These are phyloP conservation scores for Dicaeum eximium DNA, from an alignment of 2,113 vertebrate species.

Conservation along the genomic window DNA sequence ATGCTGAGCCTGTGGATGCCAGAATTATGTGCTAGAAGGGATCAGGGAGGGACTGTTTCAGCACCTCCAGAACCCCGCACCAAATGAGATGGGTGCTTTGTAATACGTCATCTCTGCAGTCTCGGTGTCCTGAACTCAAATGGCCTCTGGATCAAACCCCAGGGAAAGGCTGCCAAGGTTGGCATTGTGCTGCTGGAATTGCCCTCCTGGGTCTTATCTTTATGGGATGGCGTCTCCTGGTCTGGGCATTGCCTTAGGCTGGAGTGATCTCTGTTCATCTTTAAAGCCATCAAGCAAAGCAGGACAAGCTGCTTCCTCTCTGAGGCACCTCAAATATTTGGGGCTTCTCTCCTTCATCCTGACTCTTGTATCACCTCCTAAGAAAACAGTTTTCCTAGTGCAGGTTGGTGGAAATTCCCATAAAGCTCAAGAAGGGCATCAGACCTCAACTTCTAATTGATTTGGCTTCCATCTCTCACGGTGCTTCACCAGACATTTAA, in stretches of 20 bases:
- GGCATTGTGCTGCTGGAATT: neutral
- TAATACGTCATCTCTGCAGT: accelerated
- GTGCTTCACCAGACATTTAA: neutral
- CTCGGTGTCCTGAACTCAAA: neutral
- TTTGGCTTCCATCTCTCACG: neutral
- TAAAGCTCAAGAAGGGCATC: neutral
- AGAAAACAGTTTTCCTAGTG: neutral
- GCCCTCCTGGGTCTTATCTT: neutral
- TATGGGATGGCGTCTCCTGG: neutral
- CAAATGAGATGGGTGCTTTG: neutral
- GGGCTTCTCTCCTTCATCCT: neutral
- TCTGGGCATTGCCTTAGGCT: neutral
- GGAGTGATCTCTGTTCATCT: neutral
- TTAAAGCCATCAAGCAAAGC: neutral
- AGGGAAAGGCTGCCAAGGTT: neutral
- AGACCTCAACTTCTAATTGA: neutral
- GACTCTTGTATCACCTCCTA: neutral
- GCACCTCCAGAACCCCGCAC: neutral
- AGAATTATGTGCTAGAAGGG: neutral
- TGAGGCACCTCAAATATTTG: neutral
- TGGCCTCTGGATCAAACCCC: neutral
- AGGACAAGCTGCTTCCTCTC: neutral
- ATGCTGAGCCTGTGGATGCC: neutral
- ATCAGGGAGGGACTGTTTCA: neutral
- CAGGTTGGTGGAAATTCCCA: neutral